Percentiles rank a stretch among this genome's conserved stretches.
These are phyloP conservation scores for Blastobasis adustella DNA, from an alignment of 2,888 invertebrate genomes.

Conservation along the genomic window DNA sequence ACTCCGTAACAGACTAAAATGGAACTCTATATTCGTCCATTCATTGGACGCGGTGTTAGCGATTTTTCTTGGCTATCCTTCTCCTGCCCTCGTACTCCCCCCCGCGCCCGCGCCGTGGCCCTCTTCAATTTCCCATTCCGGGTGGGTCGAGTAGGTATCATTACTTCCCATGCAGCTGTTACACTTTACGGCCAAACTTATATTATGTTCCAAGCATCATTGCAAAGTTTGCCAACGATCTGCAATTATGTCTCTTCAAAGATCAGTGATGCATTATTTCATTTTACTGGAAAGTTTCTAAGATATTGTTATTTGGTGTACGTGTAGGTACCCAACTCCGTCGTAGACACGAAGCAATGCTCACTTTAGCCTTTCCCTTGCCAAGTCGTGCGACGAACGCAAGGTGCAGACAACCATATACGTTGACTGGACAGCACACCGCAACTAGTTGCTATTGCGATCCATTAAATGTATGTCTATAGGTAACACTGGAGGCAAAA, in stretches of 20 bases:
- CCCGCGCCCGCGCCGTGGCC: slow-evolving; percentile 25
- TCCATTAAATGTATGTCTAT: too few relatives aligned
- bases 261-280: too few relatives aligned
- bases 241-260: slow-evolving; percentile 28
- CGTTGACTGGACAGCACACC: too few relatives aligned
- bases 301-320: too few relatives aligned
- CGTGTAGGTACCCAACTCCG: too few relatives aligned
- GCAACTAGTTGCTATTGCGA: too few relatives aligned
- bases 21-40: slow-evolving; percentile 27
- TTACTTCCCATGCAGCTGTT: slow-evolving; percentile 63
- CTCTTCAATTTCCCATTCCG: slow-evolving; percentile 47
- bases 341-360: too few relatives aligned
- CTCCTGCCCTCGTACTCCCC: slow-evolving; percentile 37
- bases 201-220: slow-evolving; percentile 55
- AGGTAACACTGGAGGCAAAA: too few relatives aligned
- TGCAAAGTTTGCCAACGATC: slow-evolving; percentile 47
- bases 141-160: slow-evolving; percentile 45
- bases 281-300: too few relatives aligned
- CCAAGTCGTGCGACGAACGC: too few relatives aligned
- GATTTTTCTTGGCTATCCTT: slow-evolving; percentile 35
- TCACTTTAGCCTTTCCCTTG: too few relatives aligned
- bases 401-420: too few relatives aligned
- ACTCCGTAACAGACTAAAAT: slow-evolving; percentile 21
- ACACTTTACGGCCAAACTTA: slow-evolving; percentile 62
- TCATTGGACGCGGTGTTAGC: slow-evolving; percentile 36